Percentiles rank a stretch among this genome's conserved stretches.
Conservation (phyloP, 2,888 invertebrate genomes). For the Allygus modestus region DNA sequence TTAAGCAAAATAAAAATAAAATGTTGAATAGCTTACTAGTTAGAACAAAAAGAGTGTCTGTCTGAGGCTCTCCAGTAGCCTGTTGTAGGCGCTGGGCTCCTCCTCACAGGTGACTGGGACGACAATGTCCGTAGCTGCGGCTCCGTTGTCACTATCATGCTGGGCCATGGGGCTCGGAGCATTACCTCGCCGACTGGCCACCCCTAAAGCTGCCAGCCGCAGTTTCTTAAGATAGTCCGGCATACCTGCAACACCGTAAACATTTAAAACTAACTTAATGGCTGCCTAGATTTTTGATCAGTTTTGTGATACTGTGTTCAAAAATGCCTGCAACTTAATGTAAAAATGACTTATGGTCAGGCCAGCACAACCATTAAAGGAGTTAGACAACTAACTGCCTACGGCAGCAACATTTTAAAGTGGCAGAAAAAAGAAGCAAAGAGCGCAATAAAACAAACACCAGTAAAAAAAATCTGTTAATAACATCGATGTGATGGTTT, state of each 20-base stretch:
- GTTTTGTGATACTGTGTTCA: conserved; percentile 51
- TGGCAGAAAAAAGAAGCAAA: too few relatives aligned
- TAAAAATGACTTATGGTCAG: neutral
- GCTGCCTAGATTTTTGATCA: conserved; percentile 34
- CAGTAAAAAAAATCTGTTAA: too few relatives aligned
- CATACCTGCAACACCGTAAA: conserved; percentile 84
- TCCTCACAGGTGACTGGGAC: neutral
- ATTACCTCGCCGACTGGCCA: conserved; percentile 74
- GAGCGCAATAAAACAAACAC: too few relatives aligned
- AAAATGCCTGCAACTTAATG: conserved; percentile 1
- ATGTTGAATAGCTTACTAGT: conserved; percentile 3
- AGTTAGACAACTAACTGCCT: too few relatives aligned
- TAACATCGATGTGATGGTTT: too few relatives aligned
- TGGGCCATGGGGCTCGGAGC: neutral
- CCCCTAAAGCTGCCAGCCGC: conserved; percentile 82
- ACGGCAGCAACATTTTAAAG: too few relatives aligned
- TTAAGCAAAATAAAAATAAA: too few relatives aligned
- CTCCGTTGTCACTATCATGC: conserved; percentile 11
- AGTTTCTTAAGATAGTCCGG: conserved; percentile 86
- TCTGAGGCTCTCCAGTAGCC: conserved; percentile 53
- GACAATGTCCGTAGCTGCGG: neutral
- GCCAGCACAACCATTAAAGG: too few relatives aligned
- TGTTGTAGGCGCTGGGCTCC: neutral
- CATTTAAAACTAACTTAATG: too few relatives aligned
- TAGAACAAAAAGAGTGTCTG: conserved; percentile 58